These are phyloP conservation scores for Heliocidaris tuberculata DNA, from an alignment of 35 echinoderm and acorn worm genomes.

Conservation along the genomic window DNA sequence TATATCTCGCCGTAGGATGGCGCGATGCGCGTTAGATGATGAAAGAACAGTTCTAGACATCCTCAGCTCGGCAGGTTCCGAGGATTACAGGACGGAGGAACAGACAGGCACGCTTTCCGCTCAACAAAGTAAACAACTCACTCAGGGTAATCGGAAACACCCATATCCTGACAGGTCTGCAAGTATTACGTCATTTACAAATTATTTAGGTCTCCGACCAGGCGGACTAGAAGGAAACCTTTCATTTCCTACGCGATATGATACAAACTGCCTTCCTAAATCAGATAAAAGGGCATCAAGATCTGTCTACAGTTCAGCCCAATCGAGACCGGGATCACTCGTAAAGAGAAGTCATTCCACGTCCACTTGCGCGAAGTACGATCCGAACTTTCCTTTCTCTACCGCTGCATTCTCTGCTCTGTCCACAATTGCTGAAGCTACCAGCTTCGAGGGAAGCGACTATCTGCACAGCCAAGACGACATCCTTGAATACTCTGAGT, in stretches of 20 bases:
- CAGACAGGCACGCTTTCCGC: background rate
- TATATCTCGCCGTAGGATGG: background rate
- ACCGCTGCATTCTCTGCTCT: background rate
- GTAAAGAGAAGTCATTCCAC: background rate
- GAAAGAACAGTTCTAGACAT: background rate
- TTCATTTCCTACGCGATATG: background rate
- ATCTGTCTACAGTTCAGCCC: background rate
- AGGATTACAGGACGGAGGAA: background rate
- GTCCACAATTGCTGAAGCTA: background rate
- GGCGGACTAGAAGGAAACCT: background rate
- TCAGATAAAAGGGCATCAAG: background rate
- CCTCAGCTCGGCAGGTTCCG: background rate
- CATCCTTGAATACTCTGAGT: background rate
- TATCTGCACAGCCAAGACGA: background rate
- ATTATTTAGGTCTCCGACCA: background rate
- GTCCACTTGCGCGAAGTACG: background rate
- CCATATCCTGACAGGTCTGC: background rate
- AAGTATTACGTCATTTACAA: background rate
- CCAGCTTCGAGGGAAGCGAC: background rate
- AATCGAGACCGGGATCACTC: background rate
- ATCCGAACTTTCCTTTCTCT: constrained; percentile 8
- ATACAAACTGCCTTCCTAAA: background rate
- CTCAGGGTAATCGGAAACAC: too few relatives aligned
- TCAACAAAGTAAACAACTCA: too few relatives aligned
- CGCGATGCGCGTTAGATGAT: background rate